Evolutionary conservation across 2,888 invertebrate genomes (phyloP).

Genomic region (Opisthograptis luteolata): DNA sequence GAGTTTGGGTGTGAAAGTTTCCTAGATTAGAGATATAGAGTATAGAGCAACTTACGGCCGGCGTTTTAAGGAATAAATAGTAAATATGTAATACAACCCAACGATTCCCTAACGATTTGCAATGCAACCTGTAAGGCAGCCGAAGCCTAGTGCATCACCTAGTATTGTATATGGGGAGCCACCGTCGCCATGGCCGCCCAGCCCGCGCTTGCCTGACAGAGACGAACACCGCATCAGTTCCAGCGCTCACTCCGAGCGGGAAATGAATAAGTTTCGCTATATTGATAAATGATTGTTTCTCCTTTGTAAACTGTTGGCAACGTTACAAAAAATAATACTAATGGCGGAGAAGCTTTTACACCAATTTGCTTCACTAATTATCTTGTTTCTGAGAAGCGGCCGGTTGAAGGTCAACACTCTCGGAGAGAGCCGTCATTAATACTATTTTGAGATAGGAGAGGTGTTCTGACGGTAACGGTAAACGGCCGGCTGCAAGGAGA

Average conservation of each 20-base stretch:
- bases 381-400: slow-evolving; percentile 6
- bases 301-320: slow-evolving; percentile 17
- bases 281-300: slow-evolving; percentile 28
- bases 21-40: too few species aligned
- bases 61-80: too few species aligned
- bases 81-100: too few species aligned
- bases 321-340: slow-evolving; percentile 16
- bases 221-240: neutral
- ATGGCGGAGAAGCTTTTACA: slow-evolving; percentile 13
- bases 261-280: slow-evolving; percentile 22
- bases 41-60: too few species aligned
- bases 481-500: too few species aligned
- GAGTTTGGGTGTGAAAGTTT: too few species aligned
- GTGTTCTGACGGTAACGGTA: neutral
- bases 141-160: too few species aligned
- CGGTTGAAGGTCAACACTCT: slow-evolving; percentile 1
- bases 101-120: too few species aligned
- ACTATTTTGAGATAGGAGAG: slow-evolving; percentile 2
- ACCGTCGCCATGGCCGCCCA: too few species aligned
- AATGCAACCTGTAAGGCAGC: too few species aligned
- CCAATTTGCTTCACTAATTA: slow-evolving; percentile 13
- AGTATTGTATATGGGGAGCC: too few species aligned
- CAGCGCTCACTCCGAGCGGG: slow-evolving; percentile 9
- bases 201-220: neutral
- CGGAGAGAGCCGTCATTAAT: neutral